These are phyloP conservation scores for Acrocephalus scirpaceus DNA, from an alignment of 2,797 vertebrate genomes.

Conservation along the genomic window DNA sequence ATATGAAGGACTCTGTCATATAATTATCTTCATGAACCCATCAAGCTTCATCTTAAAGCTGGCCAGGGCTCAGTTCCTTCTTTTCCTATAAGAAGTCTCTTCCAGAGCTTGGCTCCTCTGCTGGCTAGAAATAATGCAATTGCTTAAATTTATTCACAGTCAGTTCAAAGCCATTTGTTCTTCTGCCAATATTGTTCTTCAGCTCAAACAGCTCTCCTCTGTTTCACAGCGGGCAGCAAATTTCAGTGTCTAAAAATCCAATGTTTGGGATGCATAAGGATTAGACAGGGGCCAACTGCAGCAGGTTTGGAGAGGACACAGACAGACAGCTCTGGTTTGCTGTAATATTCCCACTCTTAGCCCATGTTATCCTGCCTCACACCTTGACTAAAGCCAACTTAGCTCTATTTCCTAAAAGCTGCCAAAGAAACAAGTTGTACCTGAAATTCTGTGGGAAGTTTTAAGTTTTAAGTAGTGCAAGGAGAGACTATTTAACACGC, in stretches of 20 bases:
- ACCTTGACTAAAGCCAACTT: background rate
- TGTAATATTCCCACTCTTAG: background rate
- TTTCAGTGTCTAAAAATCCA: background rate
- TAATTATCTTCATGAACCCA: conserved; percentile 34
- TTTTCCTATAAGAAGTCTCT: conserved; percentile 18
- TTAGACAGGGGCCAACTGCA: background rate
- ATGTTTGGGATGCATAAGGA: background rate
- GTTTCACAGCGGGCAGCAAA: background rate
- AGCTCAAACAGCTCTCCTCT: conserved; percentile 12
- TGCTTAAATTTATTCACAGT: conserved; percentile 42
- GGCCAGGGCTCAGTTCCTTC: conserved; percentile 5
- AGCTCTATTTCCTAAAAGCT: background rate
- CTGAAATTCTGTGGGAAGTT: background rate
- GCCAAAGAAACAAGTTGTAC: background rate
- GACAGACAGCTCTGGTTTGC: background rate
- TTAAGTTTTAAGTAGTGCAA: background rate
- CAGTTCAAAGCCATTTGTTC: conserved; percentile 55
- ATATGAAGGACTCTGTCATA: background rate
- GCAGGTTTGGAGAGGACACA: background rate
- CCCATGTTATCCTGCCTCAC: background rate
- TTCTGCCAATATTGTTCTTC: conserved; percentile 34
- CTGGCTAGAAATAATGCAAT: conserved; percentile 44
- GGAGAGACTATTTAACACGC: background rate
- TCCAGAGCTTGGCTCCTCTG: background rate
- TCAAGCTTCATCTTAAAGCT: conserved; percentile 29